Base-by-base conservation (phyloP, 2,888 invertebrate species). In the Diplazon laetatorius region DNA sequence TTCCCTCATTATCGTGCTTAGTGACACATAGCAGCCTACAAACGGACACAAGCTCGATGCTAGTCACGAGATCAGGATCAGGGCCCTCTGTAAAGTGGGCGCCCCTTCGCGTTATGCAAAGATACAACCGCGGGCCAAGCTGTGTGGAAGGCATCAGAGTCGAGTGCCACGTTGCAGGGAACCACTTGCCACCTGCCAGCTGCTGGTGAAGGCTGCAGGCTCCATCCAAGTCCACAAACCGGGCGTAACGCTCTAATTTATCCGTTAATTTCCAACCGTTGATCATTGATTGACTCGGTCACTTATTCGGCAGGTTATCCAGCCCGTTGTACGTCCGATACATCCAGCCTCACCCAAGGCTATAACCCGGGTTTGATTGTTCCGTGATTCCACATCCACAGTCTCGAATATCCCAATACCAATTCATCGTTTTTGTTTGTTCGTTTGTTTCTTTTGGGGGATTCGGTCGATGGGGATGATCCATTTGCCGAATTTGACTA, bases 161-260 rank as follows among this genome's bases (percentile, higher is more conserved):
- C 50, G 72, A 55, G 60, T 66, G 48, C 74, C 60, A 71, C 71
- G 74, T 63, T 68, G 76, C 74, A 69, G n/a, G n/a, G n/a, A n/a
- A 55, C 77, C 68, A 73, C 68, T 74, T 68, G 80, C 80, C 83
- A 82, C 76, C 80, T 76, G 82, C 84, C 85, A 85, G 84, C 85
- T 85, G 87, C 84, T n/a, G n/a, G n/a, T n/a, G n/a, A n/a, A n/a
- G n/a, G n/a, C n/a, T 85, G 79, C 86, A 81, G n/a, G n/a, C n/a
- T 86, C 85, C 88, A 89, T 88, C 89, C 89, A 88, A 86, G 86
- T 82, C 84, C 80, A n/a, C n/a, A n/a, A n/a, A n/a, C 82, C 82
- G 81, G 83, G 85, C 83, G 84, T 85, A 82, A 83, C 83, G 82
- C 85, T 84, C 85, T 87, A 88, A 89, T 89, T 88, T 86, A 84